Percentiles rank a stretch among this genome's conserved stretches.
These are phyloP conservation scores for Cacatua alba DNA, from an alignment of 2,113 vertebrate species.

Conservation along the genomic window DNA sequence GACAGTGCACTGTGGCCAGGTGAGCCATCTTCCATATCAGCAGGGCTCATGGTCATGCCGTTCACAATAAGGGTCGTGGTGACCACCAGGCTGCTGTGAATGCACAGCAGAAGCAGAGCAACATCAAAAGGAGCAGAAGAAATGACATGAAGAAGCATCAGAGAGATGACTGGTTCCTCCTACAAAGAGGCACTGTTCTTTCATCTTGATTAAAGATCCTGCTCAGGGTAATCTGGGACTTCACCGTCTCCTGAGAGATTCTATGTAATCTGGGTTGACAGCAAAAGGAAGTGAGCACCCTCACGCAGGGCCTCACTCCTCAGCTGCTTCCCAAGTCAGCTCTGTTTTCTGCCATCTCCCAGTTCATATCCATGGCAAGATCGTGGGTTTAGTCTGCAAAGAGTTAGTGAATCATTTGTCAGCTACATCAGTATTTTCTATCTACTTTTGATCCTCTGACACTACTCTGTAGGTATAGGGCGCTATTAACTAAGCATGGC, in stretches of 20 bases:
- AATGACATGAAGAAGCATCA: not conserved
- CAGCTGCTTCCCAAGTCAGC: not conserved
- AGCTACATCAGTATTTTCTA: not conserved
- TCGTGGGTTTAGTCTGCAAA: not conserved
- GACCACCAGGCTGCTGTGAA: not conserved
- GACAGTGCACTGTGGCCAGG: not conserved
- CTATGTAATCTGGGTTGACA: not conserved
- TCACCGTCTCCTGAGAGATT: not conserved
- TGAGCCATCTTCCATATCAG: not conserved
- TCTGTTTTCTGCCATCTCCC: not conserved
- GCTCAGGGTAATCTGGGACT: not conserved
- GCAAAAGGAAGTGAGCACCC: not conserved
- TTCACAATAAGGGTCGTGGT: not conserved
- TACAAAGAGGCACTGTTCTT: not conserved
- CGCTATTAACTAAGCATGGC: not conserved
- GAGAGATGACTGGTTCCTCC: not conserved
- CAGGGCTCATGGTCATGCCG: rapidly evolving
- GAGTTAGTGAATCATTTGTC: not conserved
- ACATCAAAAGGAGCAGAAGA: not conserved
- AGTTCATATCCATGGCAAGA: not conserved
- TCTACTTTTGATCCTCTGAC: not conserved
- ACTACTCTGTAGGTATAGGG: not conserved
- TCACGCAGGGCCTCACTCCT: not conserved
- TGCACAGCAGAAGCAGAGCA: not conserved
- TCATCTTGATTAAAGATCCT: not conserved